phyloP scores from a whole-genome alignment of 2,888 invertebrate species.

The Flexamia atlantica region DNA sequence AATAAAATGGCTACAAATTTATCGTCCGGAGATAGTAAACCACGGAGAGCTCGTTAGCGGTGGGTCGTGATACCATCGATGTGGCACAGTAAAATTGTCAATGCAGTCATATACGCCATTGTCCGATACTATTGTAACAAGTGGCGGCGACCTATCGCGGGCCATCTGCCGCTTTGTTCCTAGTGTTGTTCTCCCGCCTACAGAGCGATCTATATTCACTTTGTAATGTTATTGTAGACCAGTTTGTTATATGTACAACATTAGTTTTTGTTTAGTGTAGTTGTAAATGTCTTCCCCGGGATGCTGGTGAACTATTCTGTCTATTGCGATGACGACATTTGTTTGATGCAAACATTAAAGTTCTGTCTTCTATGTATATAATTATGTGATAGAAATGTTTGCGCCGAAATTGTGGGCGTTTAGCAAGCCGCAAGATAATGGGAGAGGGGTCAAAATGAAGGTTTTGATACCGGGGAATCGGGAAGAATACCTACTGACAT shows the following conservation, averaged over 20 bases:
- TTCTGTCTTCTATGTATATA: too few species aligned
- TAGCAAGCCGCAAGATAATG: too few species aligned
- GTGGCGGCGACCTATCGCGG: conserved; percentile 19
- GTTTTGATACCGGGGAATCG: too few species aligned
- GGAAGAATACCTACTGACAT: too few species aligned
- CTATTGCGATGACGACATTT: too few species aligned
- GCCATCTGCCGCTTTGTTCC: conserved; percentile 42
- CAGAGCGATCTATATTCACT: conserved; percentile 26
- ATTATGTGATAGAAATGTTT: too few species aligned
- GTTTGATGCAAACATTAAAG: too few species aligned
- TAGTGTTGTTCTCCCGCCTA: conserved; percentile 3
- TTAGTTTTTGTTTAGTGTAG: too few species aligned
- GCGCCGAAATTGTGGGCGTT: too few species aligned
- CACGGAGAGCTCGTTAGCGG: conserved; percentile 52
- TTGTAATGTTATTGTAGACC: background rate
- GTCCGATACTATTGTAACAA: conserved; percentile 55
- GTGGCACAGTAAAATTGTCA: conserved; percentile 57
- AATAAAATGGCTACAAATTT: conserved; percentile 54
- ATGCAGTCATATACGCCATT: conserved; percentile 59
- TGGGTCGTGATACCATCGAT: conserved; percentile 40
- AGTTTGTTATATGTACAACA: background rate
- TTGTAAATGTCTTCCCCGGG: too few species aligned
- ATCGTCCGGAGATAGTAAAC: conserved; percentile 55
- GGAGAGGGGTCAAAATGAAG: too few species aligned
- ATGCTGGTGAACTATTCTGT: too few species aligned